Evolutionary conservation across 2,113 vertebrate genomes (phyloP).

Genomic region (Corythaixoides concolor): DNA sequence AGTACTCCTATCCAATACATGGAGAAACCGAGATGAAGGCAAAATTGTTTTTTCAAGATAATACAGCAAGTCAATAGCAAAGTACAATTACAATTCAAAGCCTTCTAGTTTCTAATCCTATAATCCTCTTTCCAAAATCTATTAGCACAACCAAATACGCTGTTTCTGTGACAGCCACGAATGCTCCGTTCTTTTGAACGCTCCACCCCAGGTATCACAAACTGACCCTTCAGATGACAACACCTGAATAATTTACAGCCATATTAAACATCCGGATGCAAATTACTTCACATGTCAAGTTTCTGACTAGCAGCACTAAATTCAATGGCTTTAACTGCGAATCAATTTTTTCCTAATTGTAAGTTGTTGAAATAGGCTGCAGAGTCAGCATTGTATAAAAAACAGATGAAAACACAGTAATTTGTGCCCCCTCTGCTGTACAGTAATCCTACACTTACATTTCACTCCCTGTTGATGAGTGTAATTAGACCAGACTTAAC

Average conservation of each 20-base stretch:
- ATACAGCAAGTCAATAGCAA: not conserved
- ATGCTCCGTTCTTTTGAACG: not conserved
- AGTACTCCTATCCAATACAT: not conserved
- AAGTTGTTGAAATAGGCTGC: not conserved
- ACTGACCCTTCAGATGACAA: not conserved
- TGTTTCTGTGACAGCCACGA: not conserved
- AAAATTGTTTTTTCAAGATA: not conserved
- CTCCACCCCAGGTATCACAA: not conserved
- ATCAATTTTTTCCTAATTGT: not conserved
- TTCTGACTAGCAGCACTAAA: not conserved
- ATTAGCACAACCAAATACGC: not conserved
- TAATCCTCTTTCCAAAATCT: slow-evolving; percentile 15
- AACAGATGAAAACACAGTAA: not conserved
- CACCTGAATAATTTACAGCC: not conserved
- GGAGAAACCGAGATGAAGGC: not conserved
- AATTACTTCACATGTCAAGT: not conserved
- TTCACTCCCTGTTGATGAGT: not conserved
- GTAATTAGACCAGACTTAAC: accelerated
- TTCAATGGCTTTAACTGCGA: not conserved
- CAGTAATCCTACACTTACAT: not conserved
- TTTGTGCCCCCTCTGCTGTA: not conserved
- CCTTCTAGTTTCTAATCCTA: not conserved
- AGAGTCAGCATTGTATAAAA: not conserved
- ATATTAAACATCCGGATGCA: not conserved
- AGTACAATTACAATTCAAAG: not conserved